These are phyloP conservation scores for Polylopha cassiicola DNA, from an alignment of 2,888 invertebrate genomes.

Conservation along the genomic window DNA sequence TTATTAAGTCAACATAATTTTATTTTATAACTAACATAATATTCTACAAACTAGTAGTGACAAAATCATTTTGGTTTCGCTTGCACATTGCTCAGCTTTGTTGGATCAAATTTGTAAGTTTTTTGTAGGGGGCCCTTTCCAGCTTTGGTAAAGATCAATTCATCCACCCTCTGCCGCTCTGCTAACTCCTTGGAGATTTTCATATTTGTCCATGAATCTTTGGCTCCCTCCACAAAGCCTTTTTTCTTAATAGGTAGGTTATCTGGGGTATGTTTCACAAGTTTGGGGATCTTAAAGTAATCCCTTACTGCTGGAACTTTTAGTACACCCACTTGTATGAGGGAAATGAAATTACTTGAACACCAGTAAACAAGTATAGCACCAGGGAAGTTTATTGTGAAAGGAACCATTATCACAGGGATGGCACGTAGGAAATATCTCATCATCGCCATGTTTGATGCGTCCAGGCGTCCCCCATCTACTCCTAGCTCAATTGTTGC, in stretches of 20 bases:
- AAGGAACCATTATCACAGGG: conserved; percentile 88
- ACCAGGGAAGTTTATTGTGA: conserved; percentile 91
- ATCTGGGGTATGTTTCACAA: conserved; percentile 75
- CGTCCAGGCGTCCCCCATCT: conserved; percentile 82
- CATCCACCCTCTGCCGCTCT: conserved; percentile 85
- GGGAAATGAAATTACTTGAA: conserved; percentile 89
- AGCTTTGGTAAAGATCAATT: conserved; percentile 87
- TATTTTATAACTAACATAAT: conserved; percentile 31
- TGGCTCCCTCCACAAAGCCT: conserved; percentile 86
- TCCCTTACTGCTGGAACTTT: conserved; percentile 84
- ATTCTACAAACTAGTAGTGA: conserved; percentile 32
- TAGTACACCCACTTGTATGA: conserved; percentile 87
- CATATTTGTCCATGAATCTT: conserved; percentile 90
- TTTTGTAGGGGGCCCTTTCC: conserved; percentile 91
- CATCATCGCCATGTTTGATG: conserved; percentile 82
- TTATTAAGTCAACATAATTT: conserved; percentile 23
- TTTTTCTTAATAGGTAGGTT: conserved; percentile 82
- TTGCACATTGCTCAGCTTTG: conserved; percentile 73
- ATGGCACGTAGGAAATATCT: conserved; percentile 85
- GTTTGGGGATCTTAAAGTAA: conserved; percentile 84
- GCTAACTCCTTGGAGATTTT: conserved; percentile 87
- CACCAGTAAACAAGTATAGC: conserved; percentile 95
- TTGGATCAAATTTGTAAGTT: conserved; percentile 92
- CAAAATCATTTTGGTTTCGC: conserved; percentile 74
- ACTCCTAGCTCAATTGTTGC: conserved; percentile 90